phyloP scores from a whole-genome alignment of 2,888 invertebrate species.

The Phyto melanocephala region DNA sequence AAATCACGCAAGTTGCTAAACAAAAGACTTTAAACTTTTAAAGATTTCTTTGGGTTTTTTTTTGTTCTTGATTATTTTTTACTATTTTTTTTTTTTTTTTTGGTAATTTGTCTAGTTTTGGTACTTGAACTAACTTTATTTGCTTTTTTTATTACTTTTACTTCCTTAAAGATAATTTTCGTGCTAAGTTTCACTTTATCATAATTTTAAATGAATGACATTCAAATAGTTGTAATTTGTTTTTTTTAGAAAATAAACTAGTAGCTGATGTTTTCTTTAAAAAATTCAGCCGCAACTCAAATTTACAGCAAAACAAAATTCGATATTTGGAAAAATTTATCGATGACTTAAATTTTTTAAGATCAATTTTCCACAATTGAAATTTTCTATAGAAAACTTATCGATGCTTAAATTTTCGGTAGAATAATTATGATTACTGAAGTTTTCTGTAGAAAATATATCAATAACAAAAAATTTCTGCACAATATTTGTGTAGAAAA shows the following conservation, averaged over 20 bases:
- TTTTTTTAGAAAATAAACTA: too few relatives aligned
- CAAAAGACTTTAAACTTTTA: background rate
- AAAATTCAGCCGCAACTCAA: too few relatives aligned
- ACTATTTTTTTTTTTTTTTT: background rate
- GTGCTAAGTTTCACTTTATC: background rate
- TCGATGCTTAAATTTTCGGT: background rate
- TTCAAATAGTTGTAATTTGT: too few relatives aligned
- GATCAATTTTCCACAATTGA: background rate
- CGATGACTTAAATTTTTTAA: background rate
- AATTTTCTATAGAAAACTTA: background rate
- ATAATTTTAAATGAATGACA: background rate
- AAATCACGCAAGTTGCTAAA: background rate
- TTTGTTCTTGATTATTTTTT: too few relatives aligned
- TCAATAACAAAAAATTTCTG: background rate
- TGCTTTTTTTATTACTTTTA: background rate
- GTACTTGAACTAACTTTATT: background rate
- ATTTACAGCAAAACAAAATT: too few relatives aligned
- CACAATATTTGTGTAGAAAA: background rate
- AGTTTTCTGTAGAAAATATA: background rate
- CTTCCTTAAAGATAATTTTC: background rate
- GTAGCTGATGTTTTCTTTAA: background rate
- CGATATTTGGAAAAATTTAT: too few relatives aligned
- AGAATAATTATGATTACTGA: too few relatives aligned
- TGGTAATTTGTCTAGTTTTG: slow-evolving; percentile 1
- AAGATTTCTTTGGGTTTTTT: background rate